Base-by-base conservation (phyloP, 2,888 invertebrate genomes). In the Dicroscelio sp. region DNA sequence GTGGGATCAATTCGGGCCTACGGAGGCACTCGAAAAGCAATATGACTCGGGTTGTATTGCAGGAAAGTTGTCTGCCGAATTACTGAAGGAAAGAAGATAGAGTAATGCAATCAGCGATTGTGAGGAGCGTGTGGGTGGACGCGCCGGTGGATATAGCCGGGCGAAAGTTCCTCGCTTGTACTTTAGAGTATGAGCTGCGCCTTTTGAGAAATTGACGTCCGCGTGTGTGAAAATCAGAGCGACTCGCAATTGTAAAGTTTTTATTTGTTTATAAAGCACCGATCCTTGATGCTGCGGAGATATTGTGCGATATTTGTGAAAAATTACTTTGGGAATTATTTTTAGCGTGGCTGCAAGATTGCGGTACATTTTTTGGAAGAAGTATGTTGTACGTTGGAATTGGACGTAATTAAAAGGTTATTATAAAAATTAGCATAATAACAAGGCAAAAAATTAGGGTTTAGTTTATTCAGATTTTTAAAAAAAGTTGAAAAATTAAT, bases 101-200 rank as follows among this genome's bases (percentile, higher is more conserved):
- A 84, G 78, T 82, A 90, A 90, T 90, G 82, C 86, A 90, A 90
- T 90, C 88, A 90, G 58, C 86, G 71, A 82, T 86, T 76, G 80
- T 78, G 85, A 86, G 67, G 78, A 63, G 80, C 30, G 43, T 86
- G 58, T 71, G 31, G 69, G 31, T 71, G 48, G 78, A 79, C 79
- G 71, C 30, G 71, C 38, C 71, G 2, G 33, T 31, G 27, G 86
- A 31, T 58, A 79, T 78, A 79, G 71, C 71, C n/a, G 78, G 25
- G 60, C 43, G 58, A 71, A 86, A 86, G 69, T 86, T 78, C 25
- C n/a, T 55, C 25, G 58, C 30, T 31, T 48, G 78, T 71, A 76
- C 48, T 76, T 67, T 58, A 60, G 48, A 58, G 55, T 86, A 86
- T 86, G 71, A 78, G 78, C 60, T 23, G 43, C 27, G 43, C 71